Evolutionary conservation across 2,113 vertebrate species (phyloP).

Genomic region (Euleptes europaea): DNA sequence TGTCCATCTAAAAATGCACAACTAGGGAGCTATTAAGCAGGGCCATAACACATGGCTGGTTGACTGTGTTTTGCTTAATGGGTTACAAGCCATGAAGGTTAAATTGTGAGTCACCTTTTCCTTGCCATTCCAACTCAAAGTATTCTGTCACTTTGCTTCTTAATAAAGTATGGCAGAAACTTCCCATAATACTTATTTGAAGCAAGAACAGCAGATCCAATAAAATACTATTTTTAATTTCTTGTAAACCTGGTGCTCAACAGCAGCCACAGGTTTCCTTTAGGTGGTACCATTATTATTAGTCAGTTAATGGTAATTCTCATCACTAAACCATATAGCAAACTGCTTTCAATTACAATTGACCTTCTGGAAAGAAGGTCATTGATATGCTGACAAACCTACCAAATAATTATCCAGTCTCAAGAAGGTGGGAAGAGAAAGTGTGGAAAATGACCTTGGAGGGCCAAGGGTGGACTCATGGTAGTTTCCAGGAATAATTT

Average conservation of each 20-base stretch:
- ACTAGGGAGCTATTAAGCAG: neutral
- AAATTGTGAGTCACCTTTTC: neutral
- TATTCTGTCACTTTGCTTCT: neutral
- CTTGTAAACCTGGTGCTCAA: constrained; percentile 13
- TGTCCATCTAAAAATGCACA: neutral
- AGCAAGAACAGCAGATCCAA: neutral
- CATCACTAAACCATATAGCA: neutral
- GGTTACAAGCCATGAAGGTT: neutral
- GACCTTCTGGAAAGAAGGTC: neutral
- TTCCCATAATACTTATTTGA: constrained; percentile 1
- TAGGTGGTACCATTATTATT: neutral
- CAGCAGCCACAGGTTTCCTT: neutral
- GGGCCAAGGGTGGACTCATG: constrained; percentile 1
- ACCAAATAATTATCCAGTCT: neutral
- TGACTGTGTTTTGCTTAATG: neutral
- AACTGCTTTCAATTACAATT: neutral
- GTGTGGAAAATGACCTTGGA: neutral
- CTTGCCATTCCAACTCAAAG: neutral
- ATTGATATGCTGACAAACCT: neutral
- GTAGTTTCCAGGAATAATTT: neutral
- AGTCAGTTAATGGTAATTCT: neutral
- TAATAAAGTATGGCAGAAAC: neutral
- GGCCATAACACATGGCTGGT: neutral
- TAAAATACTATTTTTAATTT: neutral
- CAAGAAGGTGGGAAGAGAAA: neutral